Evolutionary conservation across 2,888 invertebrate genomes (phyloP), one percentile per base, ranked within the genome.

Genomic region (Machimus rusticus): DNA sequence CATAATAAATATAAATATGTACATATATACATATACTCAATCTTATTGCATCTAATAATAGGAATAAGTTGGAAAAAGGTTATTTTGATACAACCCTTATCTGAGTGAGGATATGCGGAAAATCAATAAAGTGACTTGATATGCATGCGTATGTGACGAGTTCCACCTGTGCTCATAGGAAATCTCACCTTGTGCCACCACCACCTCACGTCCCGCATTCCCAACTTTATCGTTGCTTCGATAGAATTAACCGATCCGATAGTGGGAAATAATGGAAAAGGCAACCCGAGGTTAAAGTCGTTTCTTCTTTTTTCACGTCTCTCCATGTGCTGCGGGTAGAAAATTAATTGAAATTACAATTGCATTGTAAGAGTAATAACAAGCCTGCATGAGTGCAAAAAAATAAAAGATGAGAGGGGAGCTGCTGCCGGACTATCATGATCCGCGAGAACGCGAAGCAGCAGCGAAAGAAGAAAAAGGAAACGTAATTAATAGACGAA

Each of bases 401-500:
- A 66, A 66, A 23, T 12, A 66, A 66, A 66, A 66, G 66, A 66
- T 19, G 9, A 66, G 12, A 14, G 66, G 28, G 66, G 12, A 4
- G n/a, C n/a, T 51, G 51, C 51, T 51, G 51, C 51, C 66, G 66
- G 28, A 66, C 28, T 12, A 12, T 23, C 66, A 6, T 19, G 55
- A 57, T 9, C 9, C 57, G 57, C 57, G 57, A 66, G n/a, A 66
- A 14, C 66, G 66, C 66, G 28, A 19, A 66, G 66, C 77, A 77
- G 14, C 43, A 23, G 23, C 1, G 43, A 43, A 37, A 78, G 78
- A 78, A 39, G 78, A 78, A 23, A 28, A 81, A n/a, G 81, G 81
- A 81, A 76, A 81, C 81, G 81, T 81, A 81, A 81, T 81, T 81
- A 81, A 81, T 81, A 81, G 81, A 43, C 34, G 81, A 81, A 81